A percentile compares a stretch with the other conserved stretches of the same genome.
phyloP scores from a whole-genome alignment of 1,140 invertebrate species.

The Drosophila bocki region DNA sequence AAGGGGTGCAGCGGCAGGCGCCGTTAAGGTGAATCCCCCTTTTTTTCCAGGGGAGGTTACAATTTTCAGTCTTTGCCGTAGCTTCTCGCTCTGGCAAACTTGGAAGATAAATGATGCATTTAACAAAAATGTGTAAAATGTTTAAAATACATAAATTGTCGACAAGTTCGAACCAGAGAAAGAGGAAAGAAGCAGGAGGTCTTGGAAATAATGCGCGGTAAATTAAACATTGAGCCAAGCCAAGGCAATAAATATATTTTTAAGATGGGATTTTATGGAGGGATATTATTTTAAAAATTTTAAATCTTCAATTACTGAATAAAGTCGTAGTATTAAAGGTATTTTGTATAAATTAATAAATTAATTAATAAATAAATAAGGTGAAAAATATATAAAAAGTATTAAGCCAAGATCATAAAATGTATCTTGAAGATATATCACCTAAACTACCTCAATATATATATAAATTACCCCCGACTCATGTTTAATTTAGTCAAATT shows the following conservation, averaged over 20 bases:
- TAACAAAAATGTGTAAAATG: constrained; percentile 78
- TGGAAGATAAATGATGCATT: constrained; percentile 78
- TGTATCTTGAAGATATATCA: neutral
- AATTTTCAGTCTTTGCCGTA: constrained; percentile 28
- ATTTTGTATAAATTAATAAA: neutral
- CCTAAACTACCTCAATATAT: constrained; percentile 17
- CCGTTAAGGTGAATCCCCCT: constrained; percentile 44
- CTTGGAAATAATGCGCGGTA: constrained; percentile 23
- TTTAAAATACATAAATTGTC: constrained; percentile 74
- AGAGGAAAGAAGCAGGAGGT: neutral
- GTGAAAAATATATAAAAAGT: too few species aligned
- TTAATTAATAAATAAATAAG: too few species aligned
- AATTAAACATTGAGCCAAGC: constrained; percentile 36
- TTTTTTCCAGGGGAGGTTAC: constrained; percentile 6
- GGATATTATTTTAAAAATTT: neutral
- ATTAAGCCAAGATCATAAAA: too few species aligned
- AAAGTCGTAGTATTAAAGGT: neutral
- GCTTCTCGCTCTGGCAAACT: constrained; percentile 41
- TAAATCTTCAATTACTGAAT: neutral
- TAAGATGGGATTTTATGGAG: neutral
- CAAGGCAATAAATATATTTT: constrained; percentile 26
- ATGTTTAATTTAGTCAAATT: constrained; percentile 20
- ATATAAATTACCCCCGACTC: constrained; percentile 18
- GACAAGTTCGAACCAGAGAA: constrained; percentile 30
- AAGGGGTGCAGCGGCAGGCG: constrained; percentile 35